Evolutionary conservation across 2,113 vertebrate genomes (phyloP).

Genomic region (Zosterops borbonicus): DNA sequence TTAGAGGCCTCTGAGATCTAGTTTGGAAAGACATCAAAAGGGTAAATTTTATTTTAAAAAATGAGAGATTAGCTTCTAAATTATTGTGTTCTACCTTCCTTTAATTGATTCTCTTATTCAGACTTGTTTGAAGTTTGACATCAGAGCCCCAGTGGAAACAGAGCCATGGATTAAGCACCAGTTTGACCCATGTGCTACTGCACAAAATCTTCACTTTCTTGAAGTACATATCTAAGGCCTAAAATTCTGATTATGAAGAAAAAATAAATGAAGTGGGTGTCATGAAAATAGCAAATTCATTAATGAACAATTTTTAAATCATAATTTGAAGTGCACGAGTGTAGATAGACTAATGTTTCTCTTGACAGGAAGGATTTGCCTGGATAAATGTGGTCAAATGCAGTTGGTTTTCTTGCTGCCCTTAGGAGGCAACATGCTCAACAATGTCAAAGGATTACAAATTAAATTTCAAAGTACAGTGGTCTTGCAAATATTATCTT

Average conservation of each 20-base stretch:
- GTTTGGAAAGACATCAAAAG: slow-evolving; percentile 39
- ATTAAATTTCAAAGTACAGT: not conserved
- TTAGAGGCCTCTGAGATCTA: not conserved
- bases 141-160: not conserved
- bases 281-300: not conserved
- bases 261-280: not conserved
- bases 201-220: not conserved
- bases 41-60: not conserved
- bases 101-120: slow-evolving; percentile 18
- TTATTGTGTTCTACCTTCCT: slow-evolving; percentile 1
- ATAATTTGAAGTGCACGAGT: not conserved
- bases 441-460: not conserved
- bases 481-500: not conserved
- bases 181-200: not conserved
- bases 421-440: not conserved
- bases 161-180: not conserved
- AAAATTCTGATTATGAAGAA: not conserved
- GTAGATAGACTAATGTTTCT: not conserved
- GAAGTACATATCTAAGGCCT: not conserved
- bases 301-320: not conserved
- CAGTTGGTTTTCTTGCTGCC: not conserved
- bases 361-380: not conserved
- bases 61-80: not conserved
- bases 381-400: not conserved
- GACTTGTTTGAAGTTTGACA: slow-evolving; percentile 1